phyloP scores from a whole-genome alignment of 2,797 vertebrate genomes.

The Sparidentex hasta region DNA sequence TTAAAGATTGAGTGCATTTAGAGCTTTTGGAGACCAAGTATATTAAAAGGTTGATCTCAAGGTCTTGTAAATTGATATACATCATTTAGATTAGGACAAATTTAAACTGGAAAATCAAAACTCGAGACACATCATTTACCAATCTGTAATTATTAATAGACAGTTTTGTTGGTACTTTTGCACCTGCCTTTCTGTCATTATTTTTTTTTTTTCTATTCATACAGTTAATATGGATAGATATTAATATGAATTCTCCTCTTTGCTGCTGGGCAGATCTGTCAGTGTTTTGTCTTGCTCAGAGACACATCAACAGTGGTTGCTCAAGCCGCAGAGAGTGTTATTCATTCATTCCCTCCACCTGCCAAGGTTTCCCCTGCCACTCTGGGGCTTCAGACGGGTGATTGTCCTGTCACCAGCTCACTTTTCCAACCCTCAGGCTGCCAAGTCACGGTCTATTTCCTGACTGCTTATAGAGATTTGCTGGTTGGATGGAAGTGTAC shows the following conservation, averaged over 20 bases:
- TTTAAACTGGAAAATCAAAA: no score
- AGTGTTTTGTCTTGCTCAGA: neutral
- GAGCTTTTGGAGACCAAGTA: no score
- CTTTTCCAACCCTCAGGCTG: constrained; percentile 35
- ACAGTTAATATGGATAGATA: no score
- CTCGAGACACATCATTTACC: no score
- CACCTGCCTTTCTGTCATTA: neutral
- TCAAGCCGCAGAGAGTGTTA: neutral
- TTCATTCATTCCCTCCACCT: constrained; percentile 23
- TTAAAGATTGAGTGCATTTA: no score
- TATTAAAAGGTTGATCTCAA: no score
- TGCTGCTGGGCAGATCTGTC: neutral
- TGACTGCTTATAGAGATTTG: constrained; percentile 62
- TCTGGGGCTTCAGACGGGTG: constrained; percentile 19
- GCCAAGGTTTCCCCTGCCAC: constrained; percentile 11
- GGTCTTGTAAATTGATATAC: no score
- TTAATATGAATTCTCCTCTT: neutral
- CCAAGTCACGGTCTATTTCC: constrained; percentile 56
- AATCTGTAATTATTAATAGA: neutral
- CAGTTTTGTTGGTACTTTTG: neutral
- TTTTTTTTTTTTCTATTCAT: no score
- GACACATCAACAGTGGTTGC: neutral
- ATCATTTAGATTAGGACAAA: no score
- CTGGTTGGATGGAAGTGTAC: constrained; percentile 48
- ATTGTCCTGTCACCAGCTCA: constrained; percentile 43